Evolutionary conservation across 2,888 invertebrate genomes (phyloP), one percentile per base, ranked within the genome.

Genomic region (Plemyria rubiginata): DNA sequence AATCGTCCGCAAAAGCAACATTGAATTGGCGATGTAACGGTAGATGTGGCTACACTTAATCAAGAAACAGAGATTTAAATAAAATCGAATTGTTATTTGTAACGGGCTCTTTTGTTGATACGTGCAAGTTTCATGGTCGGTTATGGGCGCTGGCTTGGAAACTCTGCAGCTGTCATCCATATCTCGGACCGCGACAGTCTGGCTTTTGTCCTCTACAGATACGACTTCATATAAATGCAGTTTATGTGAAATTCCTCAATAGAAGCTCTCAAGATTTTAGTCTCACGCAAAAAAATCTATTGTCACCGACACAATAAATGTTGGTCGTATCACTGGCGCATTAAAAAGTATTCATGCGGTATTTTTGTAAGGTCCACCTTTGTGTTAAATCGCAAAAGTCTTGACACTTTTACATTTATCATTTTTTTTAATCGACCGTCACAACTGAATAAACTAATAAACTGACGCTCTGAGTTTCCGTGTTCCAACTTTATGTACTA

Each of bases 271-370:
- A 82, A 91, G 90, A 88, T 82, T 84, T 80, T 77, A 81, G 78
- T 87, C 85, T 79, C 85, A 86, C 82, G 81, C 82, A 88, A 88
- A 90, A 29, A 90, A 87, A 85, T 70, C 87, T 82, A 86, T 91
- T 91, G 90, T 90, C 74, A 79, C 76, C 70, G 72, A 77, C 78
- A 91, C 90, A 91, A 91, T 90, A 78, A 76, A 79, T 81, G 84
- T 84, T 88, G 90, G 92, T 87, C 90, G 91, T 91, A 92, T 92
- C 91, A 85, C 84, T 90, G 90, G 88, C 90, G 81, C 90, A 92
- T 92, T 92, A 92, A 92, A 92, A 91, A 92, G 91, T 90, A 92
- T 92, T 92, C 92, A 92, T 88, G 89, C 87, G 90, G 90, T 90
- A 86, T 86, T 84, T 82, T 88, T 88, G 82, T 87, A 79, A 80